Evolutionary conservation across 2,113 vertebrate genomes (phyloP).

Genomic region (Tyto alba): DNA sequence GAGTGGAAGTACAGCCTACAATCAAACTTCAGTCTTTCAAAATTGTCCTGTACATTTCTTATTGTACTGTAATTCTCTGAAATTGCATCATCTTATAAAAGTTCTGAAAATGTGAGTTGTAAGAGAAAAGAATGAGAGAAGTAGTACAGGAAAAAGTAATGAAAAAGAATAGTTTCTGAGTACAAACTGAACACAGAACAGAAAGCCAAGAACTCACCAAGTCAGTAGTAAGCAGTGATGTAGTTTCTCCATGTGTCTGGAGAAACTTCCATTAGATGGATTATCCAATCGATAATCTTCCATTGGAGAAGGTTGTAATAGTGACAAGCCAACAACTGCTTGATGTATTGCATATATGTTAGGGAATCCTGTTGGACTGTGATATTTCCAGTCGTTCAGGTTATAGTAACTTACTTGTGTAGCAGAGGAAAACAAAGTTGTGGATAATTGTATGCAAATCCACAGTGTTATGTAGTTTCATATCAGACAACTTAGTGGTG

Average conservation of each 20-base stretch:
- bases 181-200: background rate
- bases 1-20: background rate
- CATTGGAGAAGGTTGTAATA: background rate
- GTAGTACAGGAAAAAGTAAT: background rate
- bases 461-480: background rate
- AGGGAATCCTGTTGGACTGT: conserved; percentile 15
- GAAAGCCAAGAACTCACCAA: background rate
- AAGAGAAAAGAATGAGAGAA: background rate
- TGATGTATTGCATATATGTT: background rate
- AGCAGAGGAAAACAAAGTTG: background rate
- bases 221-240: background rate
- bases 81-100: background rate
- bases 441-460: background rate
- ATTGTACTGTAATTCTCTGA: background rate
- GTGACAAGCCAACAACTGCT: background rate
- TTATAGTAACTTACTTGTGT: background rate
- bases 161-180: background rate
- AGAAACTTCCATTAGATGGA: too few species aligned
- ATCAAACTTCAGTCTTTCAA: background rate
- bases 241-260: background rate
- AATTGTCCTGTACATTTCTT: background rate
- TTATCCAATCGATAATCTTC: too few species aligned
- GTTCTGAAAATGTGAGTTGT: background rate
- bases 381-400: conserved; percentile 30
- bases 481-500: background rate